Conservation (phyloP, 2,888 invertebrate genomes). For the Melinaea menophilus region DNA sequence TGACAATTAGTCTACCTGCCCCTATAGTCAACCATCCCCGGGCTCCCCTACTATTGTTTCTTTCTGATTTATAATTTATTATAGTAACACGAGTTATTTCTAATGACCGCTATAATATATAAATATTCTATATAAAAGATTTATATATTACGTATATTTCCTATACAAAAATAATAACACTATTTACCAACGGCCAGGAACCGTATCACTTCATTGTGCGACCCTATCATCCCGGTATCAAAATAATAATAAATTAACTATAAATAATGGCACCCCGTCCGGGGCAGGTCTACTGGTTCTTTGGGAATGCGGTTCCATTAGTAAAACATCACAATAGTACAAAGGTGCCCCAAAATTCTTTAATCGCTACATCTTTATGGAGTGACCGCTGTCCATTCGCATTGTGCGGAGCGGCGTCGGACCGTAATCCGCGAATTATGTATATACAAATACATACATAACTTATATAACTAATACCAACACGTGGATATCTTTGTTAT, state of each 20-base stretch:
- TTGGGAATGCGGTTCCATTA: slow-evolving; percentile 73
- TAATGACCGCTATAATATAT: no score
- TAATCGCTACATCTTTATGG: slow-evolving; percentile 72
- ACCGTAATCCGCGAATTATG: slow-evolving; percentile 61
- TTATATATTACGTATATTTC: no score
- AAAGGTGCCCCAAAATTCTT: slow-evolving; percentile 53
- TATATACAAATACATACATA: no score
- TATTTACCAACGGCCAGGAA: slow-evolving; percentile 56
- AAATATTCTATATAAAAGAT: no score
- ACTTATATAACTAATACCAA: no score
- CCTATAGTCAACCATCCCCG: no score
- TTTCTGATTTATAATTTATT: no score
- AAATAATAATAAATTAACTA: slow-evolving; percentile 77
- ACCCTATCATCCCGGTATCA: slow-evolving; percentile 74
- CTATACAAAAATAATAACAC: no score
- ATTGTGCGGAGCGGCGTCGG: slow-evolving; percentile 64
- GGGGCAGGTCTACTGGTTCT: slow-evolving; percentile 67
- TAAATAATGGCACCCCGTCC: slow-evolving; percentile 62
- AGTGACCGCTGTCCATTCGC: slow-evolving; percentile 65
- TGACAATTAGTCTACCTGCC: no score
- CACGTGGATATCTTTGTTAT: no score
- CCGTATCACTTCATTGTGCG: slow-evolving; percentile 62
- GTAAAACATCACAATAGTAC: slow-evolving; percentile 68
- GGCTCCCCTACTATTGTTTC: neutral
- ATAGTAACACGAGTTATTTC: no score